Percentiles rank a stretch among this genome's conserved stretches.
Evolutionary conservation across 2,113 vertebrate genomes (phyloP).

Genomic region (Lampris incognitus): DNA sequence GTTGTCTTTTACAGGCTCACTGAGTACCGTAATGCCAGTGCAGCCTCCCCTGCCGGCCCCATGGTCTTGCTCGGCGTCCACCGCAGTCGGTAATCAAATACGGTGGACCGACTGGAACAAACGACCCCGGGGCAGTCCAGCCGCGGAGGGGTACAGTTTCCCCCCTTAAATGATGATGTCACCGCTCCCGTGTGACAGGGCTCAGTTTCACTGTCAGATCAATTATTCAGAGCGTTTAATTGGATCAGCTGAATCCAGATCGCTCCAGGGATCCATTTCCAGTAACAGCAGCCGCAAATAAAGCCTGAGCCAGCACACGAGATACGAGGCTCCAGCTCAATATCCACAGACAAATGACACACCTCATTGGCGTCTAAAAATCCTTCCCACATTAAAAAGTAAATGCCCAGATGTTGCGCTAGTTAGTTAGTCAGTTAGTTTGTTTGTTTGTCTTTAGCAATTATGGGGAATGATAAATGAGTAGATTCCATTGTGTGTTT

Average conservation of each 20-base stretch:
- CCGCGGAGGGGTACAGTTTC: conserved; percentile 72
- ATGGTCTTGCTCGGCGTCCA: conserved; percentile 74
- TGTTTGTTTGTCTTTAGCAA: too few species aligned
- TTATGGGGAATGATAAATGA: background rate
- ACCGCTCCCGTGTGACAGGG: conserved; percentile 74
- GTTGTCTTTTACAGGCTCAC: conserved; percentile 62
- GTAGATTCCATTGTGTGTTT: background rate
- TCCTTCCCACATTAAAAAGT: conserved; percentile 16
- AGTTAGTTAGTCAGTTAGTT: conserved; percentile 11
- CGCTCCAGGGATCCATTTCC: conserved; percentile 76
- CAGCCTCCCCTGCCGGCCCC: conserved; percentile 63
- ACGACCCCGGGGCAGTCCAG: conserved; percentile 70
- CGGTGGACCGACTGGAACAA: conserved; percentile 70
- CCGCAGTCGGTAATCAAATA: conserved; percentile 75
- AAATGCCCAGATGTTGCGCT: conserved; percentile 35
- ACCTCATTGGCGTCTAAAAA: conserved; percentile 32
- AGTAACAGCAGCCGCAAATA: conserved; percentile 81
- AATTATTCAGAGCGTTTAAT: conserved; percentile 83
- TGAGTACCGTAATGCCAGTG: conserved; percentile 52
- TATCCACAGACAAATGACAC: conserved; percentile 53
- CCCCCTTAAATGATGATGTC: conserved; percentile 77
- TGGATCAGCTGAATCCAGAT: conserved; percentile 81
- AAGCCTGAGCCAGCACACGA: conserved; percentile 71
- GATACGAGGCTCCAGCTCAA: conserved; percentile 65
- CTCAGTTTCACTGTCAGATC: conserved; percentile 79